These are phyloP conservation scores for Silurus meridionalis DNA, from an alignment of 2,113 vertebrate species.

Conservation along the genomic window DNA sequence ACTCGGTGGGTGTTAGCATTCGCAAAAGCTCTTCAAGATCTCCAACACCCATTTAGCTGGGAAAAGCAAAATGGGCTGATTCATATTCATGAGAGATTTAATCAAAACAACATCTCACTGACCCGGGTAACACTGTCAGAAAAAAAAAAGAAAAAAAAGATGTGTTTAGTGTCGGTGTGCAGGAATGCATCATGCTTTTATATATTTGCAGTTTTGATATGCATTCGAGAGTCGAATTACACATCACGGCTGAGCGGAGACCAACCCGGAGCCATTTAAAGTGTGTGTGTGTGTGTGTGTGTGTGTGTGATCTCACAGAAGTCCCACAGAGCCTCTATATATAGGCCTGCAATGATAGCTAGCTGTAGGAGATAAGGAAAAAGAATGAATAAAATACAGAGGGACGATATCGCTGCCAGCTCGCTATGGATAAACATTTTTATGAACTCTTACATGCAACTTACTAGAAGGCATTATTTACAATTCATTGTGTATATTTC, in stretches of 20 bases:
- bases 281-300: conserved; percentile 60
- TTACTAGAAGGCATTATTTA: background rate
- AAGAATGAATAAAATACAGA: conserved; percentile 74
- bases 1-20: conserved; percentile 68
- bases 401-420: conserved; percentile 68
- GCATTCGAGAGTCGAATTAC: conserved; percentile 51
- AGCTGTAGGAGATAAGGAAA: conserved; percentile 73
- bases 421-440: conserved; percentile 57
- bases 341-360: conserved; percentile 78
- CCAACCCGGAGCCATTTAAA: conserved; percentile 74
- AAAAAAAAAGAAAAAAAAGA: background rate
- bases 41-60: conserved; percentile 50
- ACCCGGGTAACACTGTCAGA: background rate
- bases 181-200: background rate
- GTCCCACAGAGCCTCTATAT: conserved; percentile 74
- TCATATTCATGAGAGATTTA: conserved; percentile 43
- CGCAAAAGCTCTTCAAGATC: conserved; percentile 56
- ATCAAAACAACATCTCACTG: conserved; percentile 32
- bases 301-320: conserved; percentile 68
- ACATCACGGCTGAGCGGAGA: conserved; percentile 52
- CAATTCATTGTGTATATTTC: background rate
- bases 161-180: background rate
- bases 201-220: background rate
- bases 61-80: conserved; percentile 40
- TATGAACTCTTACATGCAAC: background rate